Base-by-base conservation (phyloP, 1,140 invertebrate species). In the Archivesica marissinica region DNA sequence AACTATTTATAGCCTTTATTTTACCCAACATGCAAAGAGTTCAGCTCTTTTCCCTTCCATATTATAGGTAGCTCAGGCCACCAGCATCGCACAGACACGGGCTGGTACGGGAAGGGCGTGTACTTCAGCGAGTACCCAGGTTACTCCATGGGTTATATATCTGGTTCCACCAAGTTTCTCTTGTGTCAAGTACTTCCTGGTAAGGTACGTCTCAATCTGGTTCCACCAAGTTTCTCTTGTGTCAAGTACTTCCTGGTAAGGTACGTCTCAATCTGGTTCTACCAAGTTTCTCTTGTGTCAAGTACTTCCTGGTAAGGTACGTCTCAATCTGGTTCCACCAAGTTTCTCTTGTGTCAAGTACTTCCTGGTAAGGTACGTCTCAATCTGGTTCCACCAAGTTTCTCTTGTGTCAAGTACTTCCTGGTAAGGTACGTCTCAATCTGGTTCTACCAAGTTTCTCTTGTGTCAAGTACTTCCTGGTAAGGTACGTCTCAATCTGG, bases 81-180 rank as follows among this genome's bases (percentile, higher is more conserved):
- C 64, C 39, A 83, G 2, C 88, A 90, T 38, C 54, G 86, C 11
- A 91, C 91, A 39, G 91, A 92, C 52, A 90, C 89, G 11, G 91
- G 91, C 0, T 91, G 86, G 86, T 91, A 91, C 54, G 91, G 91
- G 0, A 88, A 89, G 44, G 91, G 91, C n/a, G 90, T 92, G 2
- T 92, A 92, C 82, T 92, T 92, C 86, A 92, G 91, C 85, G 91
- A 92, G 76, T 92, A 89, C 50, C 91, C 91, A 0, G 75, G 41
- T 20, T 92, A 91, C 56, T 89, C 88, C 4, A 92, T 92, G 91
- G 72, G 79, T 11, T 92, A 92, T 75, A 91, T 91, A n/a, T 47
- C 81, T 28, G 90, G 89, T 9, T 61, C 87, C 0, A 82, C 82
- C 0, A 89, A 89, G 74, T 75, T 92, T 0, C 68, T 92, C 30